phyloP scores from a whole-genome alignment of 2,797 vertebrate species.

The Dicrostonyx torquatus region DNA sequence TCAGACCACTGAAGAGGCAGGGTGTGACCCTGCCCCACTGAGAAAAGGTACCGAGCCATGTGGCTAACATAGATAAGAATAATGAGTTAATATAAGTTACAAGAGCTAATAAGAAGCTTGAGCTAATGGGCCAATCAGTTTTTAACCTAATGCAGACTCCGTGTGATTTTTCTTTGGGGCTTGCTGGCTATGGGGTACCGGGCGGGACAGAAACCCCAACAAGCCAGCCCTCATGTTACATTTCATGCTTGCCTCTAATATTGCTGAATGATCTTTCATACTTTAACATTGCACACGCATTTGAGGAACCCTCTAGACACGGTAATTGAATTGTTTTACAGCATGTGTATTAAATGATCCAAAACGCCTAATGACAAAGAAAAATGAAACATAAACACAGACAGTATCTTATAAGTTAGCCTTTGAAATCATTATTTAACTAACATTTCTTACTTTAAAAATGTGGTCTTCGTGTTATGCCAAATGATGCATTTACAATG shows the following conservation, averaged over 20 bases:
- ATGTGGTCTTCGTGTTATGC: neutral
- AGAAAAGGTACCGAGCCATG: too few species aligned
- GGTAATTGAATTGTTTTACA: neutral
- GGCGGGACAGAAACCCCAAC: too few species aligned
- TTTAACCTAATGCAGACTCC: too few species aligned
- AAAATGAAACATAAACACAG: neutral
- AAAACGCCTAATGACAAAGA: neutral
- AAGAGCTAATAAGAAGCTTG: too few species aligned
- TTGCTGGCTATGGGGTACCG: too few species aligned
- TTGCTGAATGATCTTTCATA: slow-evolving; percentile 65
- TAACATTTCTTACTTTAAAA: slow-evolving; percentile 13
- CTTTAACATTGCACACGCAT: slow-evolving; percentile 68
- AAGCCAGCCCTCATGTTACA: too few species aligned
- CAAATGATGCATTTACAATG: neutral
- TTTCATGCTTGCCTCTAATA: slow-evolving; percentile 67
- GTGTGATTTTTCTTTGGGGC: too few species aligned
- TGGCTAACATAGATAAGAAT: too few species aligned
- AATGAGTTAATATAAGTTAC: too few species aligned
- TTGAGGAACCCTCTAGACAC: neutral
- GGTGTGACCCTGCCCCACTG: too few species aligned
- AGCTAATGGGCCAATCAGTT: too few species aligned
- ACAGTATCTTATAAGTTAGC: neutral
- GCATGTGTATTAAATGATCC: slow-evolving; percentile 33
- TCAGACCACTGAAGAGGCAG: too few species aligned
- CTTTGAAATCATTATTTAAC: neutral